Evolutionary conservation across 1,140 invertebrate species (phyloP).

Genomic region (Drosophila kikkawai): DNA sequence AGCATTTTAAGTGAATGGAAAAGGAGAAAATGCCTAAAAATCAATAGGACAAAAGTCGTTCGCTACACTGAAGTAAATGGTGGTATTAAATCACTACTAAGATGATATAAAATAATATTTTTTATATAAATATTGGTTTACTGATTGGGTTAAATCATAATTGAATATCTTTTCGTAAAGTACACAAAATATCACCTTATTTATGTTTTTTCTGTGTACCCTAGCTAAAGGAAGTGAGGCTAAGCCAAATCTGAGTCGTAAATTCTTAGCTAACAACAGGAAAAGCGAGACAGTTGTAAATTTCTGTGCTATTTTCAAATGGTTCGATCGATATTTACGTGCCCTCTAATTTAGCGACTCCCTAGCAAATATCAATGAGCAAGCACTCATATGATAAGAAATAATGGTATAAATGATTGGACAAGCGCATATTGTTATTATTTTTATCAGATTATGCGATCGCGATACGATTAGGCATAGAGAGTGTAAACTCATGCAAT

Average conservation of each 20-base stretch:
- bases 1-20: slow-evolving; percentile 3
- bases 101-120: background rate
- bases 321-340: slow-evolving; percentile 22
- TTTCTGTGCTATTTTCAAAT: slow-evolving; percentile 2
- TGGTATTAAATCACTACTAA: background rate
- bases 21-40: background rate
- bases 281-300: slow-evolving; percentile 28
- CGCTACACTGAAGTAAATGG: background rate
- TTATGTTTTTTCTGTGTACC: background rate
- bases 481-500: slow-evolving; percentile 35
- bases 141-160: too few relatives aligned
- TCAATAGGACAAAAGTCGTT: slow-evolving; percentile 15
- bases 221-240: background rate
- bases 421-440: slow-evolving; percentile 30
- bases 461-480: slow-evolving; percentile 37
- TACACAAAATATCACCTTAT: too few relatives aligned
- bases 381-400: slow-evolving; percentile 22
- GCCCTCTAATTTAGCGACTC: background rate
- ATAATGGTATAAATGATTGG: slow-evolving; percentile 42
- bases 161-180: background rate
- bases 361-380: slow-evolving; percentile 13
- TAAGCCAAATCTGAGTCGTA: slow-evolving; percentile 25
- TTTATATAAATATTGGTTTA: background rate
- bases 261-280: slow-evolving; percentile 10
- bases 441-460: slow-evolving; percentile 54